Percentiles rank a stretch among this genome's conserved stretches.
phyloP scores from a whole-genome alignment of 2,888 invertebrate species.

The Euzophera pinguis region DNA sequence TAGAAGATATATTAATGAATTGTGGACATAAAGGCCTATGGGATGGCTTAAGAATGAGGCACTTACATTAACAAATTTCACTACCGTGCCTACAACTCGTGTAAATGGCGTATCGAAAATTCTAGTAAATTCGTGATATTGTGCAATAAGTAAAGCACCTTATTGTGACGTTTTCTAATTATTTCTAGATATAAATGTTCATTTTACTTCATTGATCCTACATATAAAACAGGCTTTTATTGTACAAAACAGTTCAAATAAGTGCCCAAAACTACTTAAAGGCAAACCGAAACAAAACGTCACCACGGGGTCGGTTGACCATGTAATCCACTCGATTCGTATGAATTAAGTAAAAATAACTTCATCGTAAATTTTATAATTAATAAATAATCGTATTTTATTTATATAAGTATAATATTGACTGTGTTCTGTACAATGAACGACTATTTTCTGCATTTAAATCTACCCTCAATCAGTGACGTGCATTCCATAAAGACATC shows the following conservation, averaged over 20 bases:
- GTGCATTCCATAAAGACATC: no score
- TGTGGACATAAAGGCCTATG: conserved; percentile 16
- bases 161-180: conserved; percentile 18
- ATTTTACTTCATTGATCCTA: neutral
- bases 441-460: neutral
- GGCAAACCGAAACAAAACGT: no score
- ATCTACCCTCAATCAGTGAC: no score
- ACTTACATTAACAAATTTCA: conserved; percentile 30
- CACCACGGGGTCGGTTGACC: no score
- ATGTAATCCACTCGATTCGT: no score
- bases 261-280: no score
- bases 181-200: neutral
- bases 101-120: conserved; percentile 60
- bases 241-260: neutral
- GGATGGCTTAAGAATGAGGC: conserved; percentile 27
- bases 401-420: no score
- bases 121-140: conserved; percentile 67
- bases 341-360: no score
- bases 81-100: conserved; percentile 44
- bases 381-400: no score
- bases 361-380: no score
- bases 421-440: neutral
- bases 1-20: neutral
- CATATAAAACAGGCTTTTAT: neutral
- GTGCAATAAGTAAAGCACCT: conserved; percentile 51